These are phyloP conservation scores for Oncorhynchus kisutch DNA, from an alignment of 2,113 vertebrate species.

Conservation along the genomic window DNA sequence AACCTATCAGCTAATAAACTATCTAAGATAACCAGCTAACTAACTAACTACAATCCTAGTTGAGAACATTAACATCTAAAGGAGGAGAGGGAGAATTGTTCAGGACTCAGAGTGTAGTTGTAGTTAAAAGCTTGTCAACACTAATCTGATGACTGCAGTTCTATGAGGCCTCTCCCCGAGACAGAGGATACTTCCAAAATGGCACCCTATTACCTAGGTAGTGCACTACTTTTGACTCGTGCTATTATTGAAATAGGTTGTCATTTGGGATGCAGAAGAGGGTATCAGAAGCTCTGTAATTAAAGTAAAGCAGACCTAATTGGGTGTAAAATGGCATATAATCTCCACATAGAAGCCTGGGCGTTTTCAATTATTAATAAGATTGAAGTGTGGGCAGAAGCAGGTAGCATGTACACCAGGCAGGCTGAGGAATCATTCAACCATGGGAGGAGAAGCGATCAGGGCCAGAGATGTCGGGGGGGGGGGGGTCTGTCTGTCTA, in stretches of 20 bases:
- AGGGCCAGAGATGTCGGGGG: slow-evolving; percentile 29
- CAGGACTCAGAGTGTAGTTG: slow-evolving; percentile 73
- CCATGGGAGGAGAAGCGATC: slow-evolving; percentile 41
- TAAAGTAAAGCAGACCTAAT: slow-evolving; percentile 93
- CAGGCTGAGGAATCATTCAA: slow-evolving; percentile 19
- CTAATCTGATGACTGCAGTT: slow-evolving; percentile 83
- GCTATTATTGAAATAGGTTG: too few species aligned
- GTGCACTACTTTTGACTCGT: too few species aligned
- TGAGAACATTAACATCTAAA: too few species aligned
- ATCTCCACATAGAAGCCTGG: slow-evolving; percentile 78
- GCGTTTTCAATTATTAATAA: slow-evolving; percentile 80
- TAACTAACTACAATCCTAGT: too few species aligned
- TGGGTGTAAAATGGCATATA: slow-evolving; percentile 89
- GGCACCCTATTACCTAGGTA: too few species aligned
- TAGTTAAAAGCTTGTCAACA: slow-evolving; percentile 85
- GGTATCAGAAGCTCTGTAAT: slow-evolving; percentile 85
- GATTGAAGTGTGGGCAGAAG: slow-evolving; percentile 48
- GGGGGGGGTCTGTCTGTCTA: neutral
- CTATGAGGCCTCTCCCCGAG: slow-evolving; percentile 78
- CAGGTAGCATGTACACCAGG: slow-evolving; percentile 1
- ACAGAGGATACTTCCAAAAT: slow-evolving; percentile 62
- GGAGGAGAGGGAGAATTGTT: too few species aligned
- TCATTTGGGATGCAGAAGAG: slow-evolving; percentile 70
- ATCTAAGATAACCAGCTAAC: too few species aligned
- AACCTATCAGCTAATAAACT: too few species aligned